These are phyloP conservation scores for Psilopogon haemacephalus DNA, from an alignment of 2,113 vertebrate species.

Conservation along the genomic window DNA sequence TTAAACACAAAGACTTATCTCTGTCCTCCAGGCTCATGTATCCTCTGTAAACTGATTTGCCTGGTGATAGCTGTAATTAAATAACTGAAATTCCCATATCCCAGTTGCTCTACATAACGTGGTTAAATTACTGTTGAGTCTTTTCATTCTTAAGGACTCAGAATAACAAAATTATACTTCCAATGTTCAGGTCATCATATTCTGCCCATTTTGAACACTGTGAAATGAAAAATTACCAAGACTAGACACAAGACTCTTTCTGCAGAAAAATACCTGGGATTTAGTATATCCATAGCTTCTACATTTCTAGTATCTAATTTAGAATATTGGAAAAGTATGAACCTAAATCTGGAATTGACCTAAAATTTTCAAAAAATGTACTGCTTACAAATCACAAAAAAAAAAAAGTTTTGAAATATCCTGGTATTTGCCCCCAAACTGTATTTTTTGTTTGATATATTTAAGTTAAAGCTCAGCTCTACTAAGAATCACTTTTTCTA, in stretches of 20 bases:
- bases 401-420: background rate
- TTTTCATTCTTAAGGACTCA: background rate
- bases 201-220: background rate
- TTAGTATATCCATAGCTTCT: background rate
- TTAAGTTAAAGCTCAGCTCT: background rate
- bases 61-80: slow-evolving; percentile 47
- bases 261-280: background rate
- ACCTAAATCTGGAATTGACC: background rate
- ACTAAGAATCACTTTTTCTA: background rate
- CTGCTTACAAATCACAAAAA: background rate
- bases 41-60: slow-evolving; percentile 22
- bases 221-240: background rate
- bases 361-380: background rate
- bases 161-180: background rate
- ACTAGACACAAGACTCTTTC: background rate
- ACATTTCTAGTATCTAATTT: background rate
- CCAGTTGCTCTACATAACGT: background rate
- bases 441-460: background rate
- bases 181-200: background rate
- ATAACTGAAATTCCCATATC: slow-evolving; percentile 29
- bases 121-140: background rate
- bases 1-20: slow-evolving; percentile 55
- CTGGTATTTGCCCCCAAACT: background rate
- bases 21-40: background rate
- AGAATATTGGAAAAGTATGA: background rate